Evolutionary conservation across 2,797 vertebrate species (phyloP).

Genomic region (Remorina albescens): DNA sequence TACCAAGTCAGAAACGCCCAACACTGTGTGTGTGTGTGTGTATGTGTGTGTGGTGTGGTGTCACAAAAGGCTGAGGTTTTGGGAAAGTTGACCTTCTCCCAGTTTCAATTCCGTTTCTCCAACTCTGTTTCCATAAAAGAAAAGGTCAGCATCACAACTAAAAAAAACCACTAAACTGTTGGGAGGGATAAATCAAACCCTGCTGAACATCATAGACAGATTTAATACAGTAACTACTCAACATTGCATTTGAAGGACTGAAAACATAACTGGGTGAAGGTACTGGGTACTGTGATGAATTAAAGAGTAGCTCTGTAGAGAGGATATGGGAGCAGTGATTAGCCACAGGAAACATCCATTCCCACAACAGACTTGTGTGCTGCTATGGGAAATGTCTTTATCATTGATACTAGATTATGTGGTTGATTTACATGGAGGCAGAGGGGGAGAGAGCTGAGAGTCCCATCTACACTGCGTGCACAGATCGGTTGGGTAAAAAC

Average conservation of each 20-base stretch:
- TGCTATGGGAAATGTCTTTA: constrained; percentile 57
- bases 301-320: constrained; percentile 30
- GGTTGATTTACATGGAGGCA: constrained; percentile 31
- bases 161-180: constrained; percentile 20
- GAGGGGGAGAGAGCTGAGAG: constrained; percentile 14
- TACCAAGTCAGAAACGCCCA: constrained; percentile 68
- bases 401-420: constrained; percentile 44
- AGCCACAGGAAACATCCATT: constrained; percentile 65
- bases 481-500: constrained; percentile 11
- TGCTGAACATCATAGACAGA: constrained; percentile 33
- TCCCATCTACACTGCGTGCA: not conserved
- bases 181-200: too few species aligned
- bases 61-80: constrained; percentile 62
- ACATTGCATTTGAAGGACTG: constrained; percentile 34
- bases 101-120: constrained; percentile 63
- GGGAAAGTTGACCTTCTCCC: constrained; percentile 71
- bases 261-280: constrained; percentile 18
- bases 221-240: constrained; percentile 18
- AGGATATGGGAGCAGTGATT: constrained; percentile 55
- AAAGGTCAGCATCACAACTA: constrained; percentile 64
- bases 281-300: too few species aligned
- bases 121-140: constrained; percentile 57
- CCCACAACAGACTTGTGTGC: constrained; percentile 48
- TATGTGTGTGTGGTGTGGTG: constrained; percentile 3
- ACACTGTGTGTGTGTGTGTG: constrained; percentile 27